Evolutionary conservation across 2,888 invertebrate genomes (phyloP), one percentile per base, ranked within the genome.

Genomic region (Amphipyra berbera): DNA sequence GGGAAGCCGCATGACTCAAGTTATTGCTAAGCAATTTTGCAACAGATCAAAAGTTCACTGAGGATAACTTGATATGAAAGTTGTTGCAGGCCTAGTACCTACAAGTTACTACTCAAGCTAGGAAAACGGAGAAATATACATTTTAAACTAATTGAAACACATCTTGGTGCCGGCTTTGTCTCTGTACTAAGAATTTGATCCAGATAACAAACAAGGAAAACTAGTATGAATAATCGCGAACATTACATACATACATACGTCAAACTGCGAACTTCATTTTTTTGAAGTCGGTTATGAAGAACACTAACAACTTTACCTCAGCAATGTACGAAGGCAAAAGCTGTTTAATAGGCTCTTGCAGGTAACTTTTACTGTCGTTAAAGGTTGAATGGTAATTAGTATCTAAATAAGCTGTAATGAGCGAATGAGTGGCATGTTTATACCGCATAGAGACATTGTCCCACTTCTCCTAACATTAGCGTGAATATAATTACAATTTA

Each of bases 61-160:
- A 64, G 64, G 63, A 73, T 68, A 76, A 61, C 60, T 68, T 38
- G 63, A 68, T 58, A 76, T 68, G 74, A 73, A 68, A 77, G 74
- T 68, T 61, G 64, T 73, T 58, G 38, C 33, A 46, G n/a, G 12
- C 46, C 41, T 56, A n/a, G 37, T 10, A 49, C 10, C 2, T 33
- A 42, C 53, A 61, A 68, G 55, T 64, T 41, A 59, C 48, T 58
- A 76, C 65, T 58, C 47, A 58, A 40, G 54, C 6, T n/a, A 33
- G 40, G 41, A 48, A 14, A 47, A 5, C 37, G 9, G 37, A 1
- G 37, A 37, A 37, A 37, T 37, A 30, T 7, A 7, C 2, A 7
- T 6, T 30, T 30, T 30, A 30, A 30, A 30, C 6, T 6, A n/a
- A 30, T 30, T 30, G 27, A 30, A 30, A 5, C 6, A 30, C 6